These are phyloP conservation scores for Phyllopteryx taeniolatus DNA, from an alignment of 2,113 vertebrate genomes.

Conservation along the genomic window DNA sequence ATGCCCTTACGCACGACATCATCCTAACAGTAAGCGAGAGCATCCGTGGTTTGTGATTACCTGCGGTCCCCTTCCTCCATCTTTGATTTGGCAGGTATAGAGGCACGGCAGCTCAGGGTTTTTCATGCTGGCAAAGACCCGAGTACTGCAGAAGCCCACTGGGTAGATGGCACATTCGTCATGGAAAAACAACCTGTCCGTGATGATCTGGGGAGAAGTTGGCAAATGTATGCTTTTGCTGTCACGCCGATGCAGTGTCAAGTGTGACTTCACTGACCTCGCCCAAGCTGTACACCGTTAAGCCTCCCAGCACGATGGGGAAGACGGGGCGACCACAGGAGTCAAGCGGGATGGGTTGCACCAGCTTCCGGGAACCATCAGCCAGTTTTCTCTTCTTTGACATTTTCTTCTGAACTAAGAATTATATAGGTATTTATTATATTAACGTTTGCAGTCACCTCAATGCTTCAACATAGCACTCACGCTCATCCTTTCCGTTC, in stretches of 20 bases:
- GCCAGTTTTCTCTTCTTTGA: conserved; percentile 80
- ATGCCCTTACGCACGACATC: background rate
- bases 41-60: conserved; percentile 44
- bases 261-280: conserved; percentile 71
- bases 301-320: conserved; percentile 82
- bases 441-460: background rate
- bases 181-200: conserved; percentile 82
- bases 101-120: conserved; percentile 81
- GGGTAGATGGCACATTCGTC: conserved; percentile 86
- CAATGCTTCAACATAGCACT: conserved; percentile 8
- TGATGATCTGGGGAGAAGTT: conserved; percentile 75
- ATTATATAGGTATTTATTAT: background rate
- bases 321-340: conserved; percentile 85
- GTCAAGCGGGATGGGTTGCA: conserved; percentile 84
- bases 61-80: conserved; percentile 80
- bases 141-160: conserved; percentile 88
- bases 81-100: conserved; percentile 90
- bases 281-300: conserved; percentile 87
- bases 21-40: background rate
- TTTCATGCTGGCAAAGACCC: conserved; percentile 81
- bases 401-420: conserved; percentile 80
- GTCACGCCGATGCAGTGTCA: background rate
- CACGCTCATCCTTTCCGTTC: conserved; percentile 82
- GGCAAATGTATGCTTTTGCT: background rate
- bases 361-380: conserved; percentile 78